These are phyloP conservation scores for Pachypanchax playfairii DNA, from an alignment of 2,113 vertebrate genomes.

Conservation along the genomic window DNA sequence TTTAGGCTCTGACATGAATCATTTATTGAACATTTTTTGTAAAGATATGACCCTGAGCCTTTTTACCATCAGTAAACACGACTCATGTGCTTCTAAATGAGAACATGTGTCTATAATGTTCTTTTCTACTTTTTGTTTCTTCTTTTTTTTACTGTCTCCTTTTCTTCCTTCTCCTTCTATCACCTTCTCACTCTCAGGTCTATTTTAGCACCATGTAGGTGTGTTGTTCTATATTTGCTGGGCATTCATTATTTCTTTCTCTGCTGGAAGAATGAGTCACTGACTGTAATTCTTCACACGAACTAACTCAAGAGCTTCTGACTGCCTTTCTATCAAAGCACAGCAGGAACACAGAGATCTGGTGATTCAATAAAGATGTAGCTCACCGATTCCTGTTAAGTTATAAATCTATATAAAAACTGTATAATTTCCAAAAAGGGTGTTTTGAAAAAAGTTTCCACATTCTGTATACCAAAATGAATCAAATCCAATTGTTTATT, in stretches of 20 bases:
- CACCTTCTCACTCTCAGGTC: conserved; percentile 33
- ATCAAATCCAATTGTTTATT: too few species aligned
- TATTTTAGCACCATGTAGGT: conserved; percentile 63
- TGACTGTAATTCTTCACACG: conserved; percentile 38
- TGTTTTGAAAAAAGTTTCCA: too few species aligned
- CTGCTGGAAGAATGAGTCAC: conserved; percentile 60
- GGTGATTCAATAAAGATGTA: not conserved
- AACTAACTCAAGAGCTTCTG: conserved; percentile 25
- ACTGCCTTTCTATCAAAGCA: conserved; percentile 7
- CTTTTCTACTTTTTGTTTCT: not conserved
- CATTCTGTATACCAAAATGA: too few species aligned
- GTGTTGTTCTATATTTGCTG: conserved; percentile 55
- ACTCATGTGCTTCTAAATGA: too few species aligned
- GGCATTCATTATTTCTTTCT: conserved; percentile 48
- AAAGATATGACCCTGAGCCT: not conserved
- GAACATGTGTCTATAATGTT: not conserved
- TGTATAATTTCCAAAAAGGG: too few species aligned
- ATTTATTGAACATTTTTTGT: not conserved
- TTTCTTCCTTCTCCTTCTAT: conserved; percentile 1
- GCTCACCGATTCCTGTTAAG: not conserved
- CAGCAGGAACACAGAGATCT: conserved; percentile 1
- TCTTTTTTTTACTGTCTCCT: conserved; percentile 7
- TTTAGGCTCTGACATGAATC: not conserved
- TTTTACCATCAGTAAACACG: not conserved
- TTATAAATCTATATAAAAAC: not conserved